Base-by-base conservation (phyloP, 2,888 invertebrate species). In the Cepaea hortensis region DNA sequence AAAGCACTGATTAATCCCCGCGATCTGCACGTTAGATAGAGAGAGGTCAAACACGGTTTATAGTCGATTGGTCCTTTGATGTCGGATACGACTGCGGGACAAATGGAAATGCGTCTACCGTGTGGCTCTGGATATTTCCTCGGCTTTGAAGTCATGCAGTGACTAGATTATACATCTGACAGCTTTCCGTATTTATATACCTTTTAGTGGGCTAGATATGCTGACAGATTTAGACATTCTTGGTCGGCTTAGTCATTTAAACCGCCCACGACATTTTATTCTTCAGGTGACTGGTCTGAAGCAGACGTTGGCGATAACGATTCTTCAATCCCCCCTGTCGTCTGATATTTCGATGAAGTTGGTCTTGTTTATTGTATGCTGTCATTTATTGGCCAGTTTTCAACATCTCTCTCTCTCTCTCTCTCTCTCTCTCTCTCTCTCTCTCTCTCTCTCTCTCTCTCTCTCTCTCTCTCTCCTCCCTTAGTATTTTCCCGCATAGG, bases 51-150 rank as follows among this genome's bases (percentile, higher is more conserved):
- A 81, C 81, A 81, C 23, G 46, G 81, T 70, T 81, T 6, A 70
- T 70, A 68, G 70, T 70, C 48, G 81, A 81, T 81, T 70, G 50
- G 35, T 48, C 81, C 81, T 81, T 81, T 81, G 81, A 81, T 70
- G 81, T 70, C 70, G 81, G n/a, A 20, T 23, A 68, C 9, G 68
- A n/a, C 81, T 80, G 68, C 55, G 55, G 11, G 73, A 23, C n/a
- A 23, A 73, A 11, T 73, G n/a, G 73, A n/a, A 79, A 65, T 48
- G n/a, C 68, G 46, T 48, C 48, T 5, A 46, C 46, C 20, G 68
- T 48, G 61, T 6, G n/a, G 81, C 50, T 70, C 70, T 70, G 70
- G 70, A 70, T 70, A 20, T 81, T 68, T n/a, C 81, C 68, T 46
- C 70, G 18, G 46, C 81, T 81, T 81, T 81, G 81, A 81, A 81